phyloP scores from a whole-genome alignment of 2,888 invertebrate species.

The Bimastos eiseni region DNA sequence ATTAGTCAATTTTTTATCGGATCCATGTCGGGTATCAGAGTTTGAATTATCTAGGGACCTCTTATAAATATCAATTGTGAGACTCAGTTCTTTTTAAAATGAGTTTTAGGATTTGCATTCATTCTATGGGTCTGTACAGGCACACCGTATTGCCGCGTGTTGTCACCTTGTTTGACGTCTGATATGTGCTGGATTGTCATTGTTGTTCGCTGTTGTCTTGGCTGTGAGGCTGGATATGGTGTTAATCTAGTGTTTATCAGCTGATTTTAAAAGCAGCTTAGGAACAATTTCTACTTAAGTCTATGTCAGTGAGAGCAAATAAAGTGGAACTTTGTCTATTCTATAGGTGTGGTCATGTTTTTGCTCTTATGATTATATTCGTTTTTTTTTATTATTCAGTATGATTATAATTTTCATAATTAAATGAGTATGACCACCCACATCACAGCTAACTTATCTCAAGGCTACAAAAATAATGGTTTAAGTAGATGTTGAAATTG shows the following conservation, averaged over 20 bases:
- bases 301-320: not conserved
- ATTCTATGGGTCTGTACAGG: not conserved
- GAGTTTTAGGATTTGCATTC: not conserved
- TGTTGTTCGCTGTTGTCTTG: not conserved
- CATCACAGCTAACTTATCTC: no score
- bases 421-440: no score
- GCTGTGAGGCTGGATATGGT: not conserved
- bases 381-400: not conserved
- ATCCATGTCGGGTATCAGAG: not conserved
- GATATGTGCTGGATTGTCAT: not conserved
- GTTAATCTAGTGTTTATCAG: not conserved
- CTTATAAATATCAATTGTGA: no score
- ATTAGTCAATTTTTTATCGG: not conserved
- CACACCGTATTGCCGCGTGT: no score
- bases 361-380: no score
- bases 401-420: no score
- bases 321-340: not conserved
- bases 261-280: not conserved
- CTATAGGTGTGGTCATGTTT: no score
- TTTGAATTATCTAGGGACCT: no score
- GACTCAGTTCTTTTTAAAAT: not conserved
- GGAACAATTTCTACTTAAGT: slow-evolving; percentile 13
- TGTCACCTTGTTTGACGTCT: not conserved
- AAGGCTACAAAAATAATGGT: no score
- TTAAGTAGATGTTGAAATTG: no score